Evolutionary conservation across 2,113 vertebrate genomes (phyloP).

Genomic region (Oryzias woworae): DNA sequence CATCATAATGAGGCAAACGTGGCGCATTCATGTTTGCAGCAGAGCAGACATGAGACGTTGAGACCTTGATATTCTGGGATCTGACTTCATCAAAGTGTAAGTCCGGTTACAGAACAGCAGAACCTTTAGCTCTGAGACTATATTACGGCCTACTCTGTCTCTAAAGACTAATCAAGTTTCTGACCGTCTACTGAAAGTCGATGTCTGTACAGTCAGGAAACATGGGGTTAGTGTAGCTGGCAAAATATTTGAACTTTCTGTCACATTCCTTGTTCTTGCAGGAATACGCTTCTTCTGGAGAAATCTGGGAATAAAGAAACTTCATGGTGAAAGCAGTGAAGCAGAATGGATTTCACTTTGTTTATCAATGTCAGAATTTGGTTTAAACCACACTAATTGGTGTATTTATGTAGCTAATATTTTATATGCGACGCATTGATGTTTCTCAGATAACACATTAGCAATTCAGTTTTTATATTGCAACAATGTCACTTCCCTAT

Average conservation of each 20-base stretch:
- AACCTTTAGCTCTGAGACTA: neutral
- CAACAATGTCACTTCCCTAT: too few relatives aligned
- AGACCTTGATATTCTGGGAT: constrained; percentile 29
- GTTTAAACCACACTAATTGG: too few relatives aligned
- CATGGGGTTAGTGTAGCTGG: neutral
- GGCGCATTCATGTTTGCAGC: constrained; percentile 3
- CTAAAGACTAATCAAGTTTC: neutral
- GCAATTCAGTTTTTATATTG: too few relatives aligned
- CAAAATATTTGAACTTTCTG: neutral
- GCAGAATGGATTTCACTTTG: too few relatives aligned
- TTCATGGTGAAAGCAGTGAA: neutral
- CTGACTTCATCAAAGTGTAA: constrained; percentile 33
- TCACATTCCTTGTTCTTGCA: neutral
- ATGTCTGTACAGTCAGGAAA: too few relatives aligned
- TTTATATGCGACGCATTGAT: too few relatives aligned
- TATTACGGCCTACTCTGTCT: neutral
- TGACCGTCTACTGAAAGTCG: neutral
- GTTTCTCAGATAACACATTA: too few relatives aligned
- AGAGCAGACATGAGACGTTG: constrained; percentile 8
- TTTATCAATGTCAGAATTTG: too few relatives aligned
- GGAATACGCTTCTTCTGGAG: neutral
- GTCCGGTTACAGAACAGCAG: constrained; percentile 4
- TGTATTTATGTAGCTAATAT: too few relatives aligned
- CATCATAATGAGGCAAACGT: constrained; percentile 46
- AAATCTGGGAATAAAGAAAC: neutral